Percentiles rank a stretch among this genome's conserved stretches.
These are phyloP conservation scores for Halocaridina rubra DNA, from an alignment of 2,888 invertebrate genomes.

Conservation along the genomic window DNA sequence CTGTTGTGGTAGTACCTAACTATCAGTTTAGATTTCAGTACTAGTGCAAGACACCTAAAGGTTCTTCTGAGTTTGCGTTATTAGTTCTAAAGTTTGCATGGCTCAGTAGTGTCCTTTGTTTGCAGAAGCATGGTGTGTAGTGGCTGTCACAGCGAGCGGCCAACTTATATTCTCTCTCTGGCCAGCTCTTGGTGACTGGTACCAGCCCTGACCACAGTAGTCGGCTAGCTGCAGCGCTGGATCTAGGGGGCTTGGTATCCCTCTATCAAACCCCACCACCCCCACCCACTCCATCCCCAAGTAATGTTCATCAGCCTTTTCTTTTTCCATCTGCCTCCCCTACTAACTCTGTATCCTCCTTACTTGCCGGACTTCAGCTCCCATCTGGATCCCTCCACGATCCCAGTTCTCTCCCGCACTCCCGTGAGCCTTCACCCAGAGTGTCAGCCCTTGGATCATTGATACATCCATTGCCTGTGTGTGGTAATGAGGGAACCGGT, in stretches of 20 bases:
- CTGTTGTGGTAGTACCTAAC: slow-evolving; percentile 35
- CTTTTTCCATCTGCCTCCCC: slow-evolving; percentile 49
- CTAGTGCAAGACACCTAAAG: slow-evolving; percentile 10
- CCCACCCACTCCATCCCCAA: slow-evolving; percentile 52
- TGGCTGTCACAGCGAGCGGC: slow-evolving; percentile 49
- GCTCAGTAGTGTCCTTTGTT: slow-evolving; percentile 56
- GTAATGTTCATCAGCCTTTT: slow-evolving; percentile 31
- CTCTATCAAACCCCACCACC: slow-evolving; percentile 29
- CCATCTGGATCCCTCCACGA: slow-evolving; percentile 14
- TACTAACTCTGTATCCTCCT: slow-evolving; percentile 20
- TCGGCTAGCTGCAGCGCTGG: slow-evolving; percentile 51
- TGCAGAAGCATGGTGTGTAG: slow-evolving; percentile 63
- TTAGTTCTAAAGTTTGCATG: slow-evolving; percentile 34
- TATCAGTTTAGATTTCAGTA: slow-evolving; percentile 5
- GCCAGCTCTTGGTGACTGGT: slow-evolving; percentile 60
- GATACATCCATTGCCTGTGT: slow-evolving; percentile 54
- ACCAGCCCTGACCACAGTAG: slow-evolving; percentile 46
- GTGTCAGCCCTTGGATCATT: slow-evolving; percentile 33
- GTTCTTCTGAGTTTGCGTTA: neutral
- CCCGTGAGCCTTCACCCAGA: slow-evolving; percentile 25
- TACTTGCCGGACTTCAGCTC: slow-evolving; percentile 14
- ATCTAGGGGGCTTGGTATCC: slow-evolving; percentile 42
- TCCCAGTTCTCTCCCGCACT: slow-evolving; percentile 27
- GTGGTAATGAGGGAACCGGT: slow-evolving; percentile 14
- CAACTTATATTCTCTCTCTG: slow-evolving; percentile 57